Base-by-base conservation (phyloP, 2,797 vertebrate genomes). In the Anas georgica region DNA sequence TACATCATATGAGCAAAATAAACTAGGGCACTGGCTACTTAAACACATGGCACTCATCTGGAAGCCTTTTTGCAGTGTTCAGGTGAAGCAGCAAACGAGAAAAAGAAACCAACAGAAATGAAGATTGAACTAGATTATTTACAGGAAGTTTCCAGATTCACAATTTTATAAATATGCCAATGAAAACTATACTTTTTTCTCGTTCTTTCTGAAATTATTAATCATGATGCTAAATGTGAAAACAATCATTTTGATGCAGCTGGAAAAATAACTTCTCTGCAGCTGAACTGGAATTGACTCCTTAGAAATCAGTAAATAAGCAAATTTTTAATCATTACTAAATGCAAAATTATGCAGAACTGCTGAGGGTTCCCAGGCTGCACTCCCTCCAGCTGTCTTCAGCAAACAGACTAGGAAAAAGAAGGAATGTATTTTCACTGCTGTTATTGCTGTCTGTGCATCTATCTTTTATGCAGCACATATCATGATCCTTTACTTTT, bases 181-280 rank as follows among this genome's bases (percentile, higher is more conserved):
- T 77, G 92, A 95, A 96, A 96, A 88, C 85, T 63, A n/a, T 94
- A 84, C 29, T 91, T 95, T 94, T 75, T 78, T 73, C 68, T 81
- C 78, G 82, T 83, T 93, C 59, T 82, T 93, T 84, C 46, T 90
- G 84, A 94, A 94, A 87, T 90, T 45, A 63, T 91, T 95, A 96
- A 95, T 93, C 62, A 95, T 75, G 48, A 78, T 77, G 67, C 37
- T 63, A 59, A 92, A 69, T 66, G 74, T 75, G 83, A 96, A 96
- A 96, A 95, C 88, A 88, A 66, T 91, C 2, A 97, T 96, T 97
- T 93, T 85, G 85, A 80, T 81, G 94, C 93, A 95, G 94, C 95
- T 96, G 95, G 73, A 82, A 90, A 94, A 93, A 87, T 39, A 86
- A 86, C 37, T 91, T 91, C 41, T 55, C 50, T 39, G 78, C 90